Base-by-base conservation (phyloP, 2,888 invertebrate species). In the Tenthredo amoena region DNA sequence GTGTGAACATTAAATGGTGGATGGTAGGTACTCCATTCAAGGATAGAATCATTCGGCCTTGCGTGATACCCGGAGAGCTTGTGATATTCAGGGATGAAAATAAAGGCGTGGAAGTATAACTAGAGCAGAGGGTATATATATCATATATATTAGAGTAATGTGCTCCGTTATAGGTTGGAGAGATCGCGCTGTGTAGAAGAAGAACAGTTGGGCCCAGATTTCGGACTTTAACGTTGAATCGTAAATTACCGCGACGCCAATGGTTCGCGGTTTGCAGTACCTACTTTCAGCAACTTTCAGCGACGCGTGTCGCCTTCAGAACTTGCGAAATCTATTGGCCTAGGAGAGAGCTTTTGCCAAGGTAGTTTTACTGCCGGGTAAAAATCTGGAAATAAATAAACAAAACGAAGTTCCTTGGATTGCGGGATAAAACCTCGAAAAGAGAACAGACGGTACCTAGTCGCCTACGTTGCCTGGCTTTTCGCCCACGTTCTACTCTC, bases 251-350 rank as follows among this genome's bases (percentile, higher is more conserved):
- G 12, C n/a, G 9, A 26, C 47, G 65, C 50, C 83, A 62, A 68
- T 81, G 58, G 50, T 12, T 18, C 40, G 37, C 50, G 76, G 76
- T 76, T 47, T 76, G 77, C 40, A 83, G 37, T 37, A 83, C 47
- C 47, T 47, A 47, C 71, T 65, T 83, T 47, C 47, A 55, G 47
- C 43, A 50, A 83, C 43, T 83, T 65, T 34, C 43, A 68, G 34
- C 83, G 18, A 71, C 83, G 83, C 83, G 83, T 83, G 83, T 83
- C 83, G 83, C 71, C 47, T 71, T 83, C 81, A 81, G 81, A 81
- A 81, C 81, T 65, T 40, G 81, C 40, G 37, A 81, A 81, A 81
- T 81, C 81, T 81, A 81, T 81, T 65, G 81, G 81, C 31, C 68
- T 12, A 34, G 10, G 31, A 18, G 21, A 81, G 62, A 62, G 81